These are phyloP conservation scores for Uria aalge DNA, from an alignment of 2,113 vertebrate genomes.

Conservation along the genomic window DNA sequence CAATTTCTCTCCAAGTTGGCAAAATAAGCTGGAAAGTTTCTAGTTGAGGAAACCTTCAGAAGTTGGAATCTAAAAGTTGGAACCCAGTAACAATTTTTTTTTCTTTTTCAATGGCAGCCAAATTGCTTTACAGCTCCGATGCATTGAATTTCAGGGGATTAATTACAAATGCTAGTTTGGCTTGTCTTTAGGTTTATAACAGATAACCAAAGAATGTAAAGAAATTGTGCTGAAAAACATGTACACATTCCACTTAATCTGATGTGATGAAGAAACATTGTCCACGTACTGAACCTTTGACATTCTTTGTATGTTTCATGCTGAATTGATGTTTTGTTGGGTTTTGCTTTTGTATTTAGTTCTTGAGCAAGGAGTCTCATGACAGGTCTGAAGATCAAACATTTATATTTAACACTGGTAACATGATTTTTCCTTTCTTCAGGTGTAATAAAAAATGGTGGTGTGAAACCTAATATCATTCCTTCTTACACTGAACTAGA, in stretches of 20 bases:
- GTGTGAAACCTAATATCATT: slow-evolving; percentile 88
- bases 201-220: background rate
- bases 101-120: background rate
- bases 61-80: background rate
- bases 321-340: background rate
- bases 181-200: background rate
- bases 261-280: background rate
- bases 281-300: background rate
- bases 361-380: background rate
- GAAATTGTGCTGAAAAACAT: background rate
- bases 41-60: background rate
- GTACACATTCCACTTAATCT: background rate
- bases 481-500: slow-evolving; percentile 85
- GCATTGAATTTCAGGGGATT: background rate
- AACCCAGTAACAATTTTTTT: background rate
- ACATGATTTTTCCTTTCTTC: slow-evolving; percentile 34
- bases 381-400: background rate
- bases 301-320: background rate
- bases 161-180: background rate
- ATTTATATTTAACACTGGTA: background rate
- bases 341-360: background rate
- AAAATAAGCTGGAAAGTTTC: background rate
- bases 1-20: background rate
- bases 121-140: background rate
- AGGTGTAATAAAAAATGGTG: slow-evolving; percentile 91